Base-by-base conservation (phyloP, 23 tunicate species). In the Trididemnum clinides region DNA sequence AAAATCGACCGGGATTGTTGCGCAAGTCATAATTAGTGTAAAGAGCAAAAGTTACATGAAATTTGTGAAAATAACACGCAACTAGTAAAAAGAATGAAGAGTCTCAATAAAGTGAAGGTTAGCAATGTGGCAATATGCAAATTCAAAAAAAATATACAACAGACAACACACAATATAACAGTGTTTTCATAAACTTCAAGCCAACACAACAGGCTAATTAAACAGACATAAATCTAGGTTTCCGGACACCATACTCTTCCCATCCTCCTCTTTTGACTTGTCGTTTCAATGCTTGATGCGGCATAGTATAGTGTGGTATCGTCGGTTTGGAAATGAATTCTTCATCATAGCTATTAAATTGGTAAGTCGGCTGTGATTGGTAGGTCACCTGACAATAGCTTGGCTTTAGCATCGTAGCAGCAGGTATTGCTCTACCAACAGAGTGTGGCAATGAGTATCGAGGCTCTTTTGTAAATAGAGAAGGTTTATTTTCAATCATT, bases 241-340 rank as follows among this genome's bases (percentile, higher is more conserved):
- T 85, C 5, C 57, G 37, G 5, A 82, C 38, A 20, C 86, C 85
- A 57, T 31, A 77, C 36, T 62, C 71, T 34, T 87, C 88, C 86
- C 89, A 87, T n/a, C 51, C 63, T 27, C 97, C 97, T 27, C 83
- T 44, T 63, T 50, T 85, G 26, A 72, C 33, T 39, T 82, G 85
- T 2, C 86, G 34, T 77, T 57, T 37, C 37, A 75, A 88, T 0
- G 74, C 94, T 50, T 94, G 89, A 75, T 94, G 94, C 1, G 98
- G 98, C 94, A 94, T 85, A 15, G 71, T 89, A 33, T 94, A 94
- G 51, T 89, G 94, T 1, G 95, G 94, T 35, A 94, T 94, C 28
- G 91, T 84, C 32, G 88, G 35, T 73, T 66, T 75, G 1, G 86
- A 29, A 1, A 88, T 33, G 31, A 37, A 34, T 30, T 90, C 80